phyloP scores from a whole-genome alignment of 2,888 invertebrate genomes.

The Aporophyla nigra region DNA sequence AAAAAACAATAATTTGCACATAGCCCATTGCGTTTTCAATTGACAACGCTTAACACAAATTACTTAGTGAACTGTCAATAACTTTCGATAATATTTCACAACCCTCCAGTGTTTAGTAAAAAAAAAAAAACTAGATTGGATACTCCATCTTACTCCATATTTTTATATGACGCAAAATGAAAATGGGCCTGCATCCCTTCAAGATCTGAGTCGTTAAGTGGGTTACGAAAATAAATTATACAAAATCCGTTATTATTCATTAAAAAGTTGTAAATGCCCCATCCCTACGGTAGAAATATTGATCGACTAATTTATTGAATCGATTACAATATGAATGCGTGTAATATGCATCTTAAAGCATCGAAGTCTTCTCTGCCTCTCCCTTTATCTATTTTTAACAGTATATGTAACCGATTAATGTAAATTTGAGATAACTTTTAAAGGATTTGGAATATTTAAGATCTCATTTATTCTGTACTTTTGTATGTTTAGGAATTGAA shows the following conservation, averaged over 20 bases:
- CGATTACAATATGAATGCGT: constrained; percentile 64
- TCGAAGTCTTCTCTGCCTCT: constrained; percentile 23
- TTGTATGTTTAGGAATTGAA: neutral
- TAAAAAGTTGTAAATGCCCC: constrained; percentile 6
- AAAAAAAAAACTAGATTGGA: neutral
- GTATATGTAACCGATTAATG: constrained; percentile 52
- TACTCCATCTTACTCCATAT: neutral
- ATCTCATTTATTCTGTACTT: constrained; percentile 20
- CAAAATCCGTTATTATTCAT: constrained; percentile 56
- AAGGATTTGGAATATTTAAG: constrained; percentile 17
- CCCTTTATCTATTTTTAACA: constrained; percentile 31
- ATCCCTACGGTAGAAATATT: constrained; percentile 59
- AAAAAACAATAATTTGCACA: neutral
- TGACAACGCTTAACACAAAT: neutral
- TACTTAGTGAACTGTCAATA: neutral
- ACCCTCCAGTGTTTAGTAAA: neutral
- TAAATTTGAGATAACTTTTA: constrained; percentile 28
- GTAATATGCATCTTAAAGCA: constrained; percentile 58
- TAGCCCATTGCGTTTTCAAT: neutral
- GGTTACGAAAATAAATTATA: neutral
- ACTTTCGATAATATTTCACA: neutral
- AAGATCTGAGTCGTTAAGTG: neutral
- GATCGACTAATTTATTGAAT: constrained; percentile 62
- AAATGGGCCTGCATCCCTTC: neutral
- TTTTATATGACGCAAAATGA: neutral